A percentile compares a stretch with the other conserved stretches of the same genome.
Conservation (phyloP, 2,797 vertebrate genomes). For the Cebuella pygmaea region DNA sequence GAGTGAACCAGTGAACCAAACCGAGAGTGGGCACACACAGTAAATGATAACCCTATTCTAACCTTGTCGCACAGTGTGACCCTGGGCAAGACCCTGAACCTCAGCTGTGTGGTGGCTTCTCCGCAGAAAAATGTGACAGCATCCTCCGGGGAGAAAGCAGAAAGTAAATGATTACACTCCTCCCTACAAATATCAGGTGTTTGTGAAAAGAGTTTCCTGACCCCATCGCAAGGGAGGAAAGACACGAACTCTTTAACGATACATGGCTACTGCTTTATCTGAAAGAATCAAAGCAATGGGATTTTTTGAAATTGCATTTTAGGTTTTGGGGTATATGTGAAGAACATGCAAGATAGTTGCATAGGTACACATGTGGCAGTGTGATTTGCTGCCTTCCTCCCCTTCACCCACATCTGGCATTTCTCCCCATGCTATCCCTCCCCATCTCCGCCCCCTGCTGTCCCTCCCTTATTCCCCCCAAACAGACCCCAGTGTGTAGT, state of each 20-base stretch:
- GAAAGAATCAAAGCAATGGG: not conserved
- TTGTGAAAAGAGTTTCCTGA: not conserved
- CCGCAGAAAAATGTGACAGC: slow-evolving; percentile 29
- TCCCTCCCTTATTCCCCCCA: too few relatives aligned
- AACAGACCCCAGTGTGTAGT: too few relatives aligned
- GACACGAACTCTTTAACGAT: not conserved
- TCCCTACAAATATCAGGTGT: not conserved
- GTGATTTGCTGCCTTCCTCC: too few relatives aligned
- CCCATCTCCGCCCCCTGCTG: too few relatives aligned
- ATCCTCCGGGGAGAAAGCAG: slow-evolving; percentile 23
- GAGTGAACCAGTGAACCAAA: slow-evolving; percentile 57
- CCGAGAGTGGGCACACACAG: slow-evolving; percentile 14
- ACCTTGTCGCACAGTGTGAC: slow-evolving; percentile 60
- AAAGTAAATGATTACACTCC: slow-evolving; percentile 10
- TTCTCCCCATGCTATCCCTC: too few relatives aligned
- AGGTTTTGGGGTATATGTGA: too few relatives aligned
- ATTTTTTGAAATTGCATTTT: too few relatives aligned
- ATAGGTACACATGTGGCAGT: too few relatives aligned
- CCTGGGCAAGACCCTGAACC: slow-evolving; percentile 50
- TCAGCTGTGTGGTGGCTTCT: slow-evolving; percentile 13
- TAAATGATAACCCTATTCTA: slow-evolving; percentile 8
- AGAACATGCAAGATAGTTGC: too few relatives aligned
- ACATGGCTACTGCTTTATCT: not conserved
- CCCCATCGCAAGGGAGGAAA: not conserved
- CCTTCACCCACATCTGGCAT: too few relatives aligned